Evolutionary conservation across 2,797 vertebrate genomes (phyloP).

Genomic region (Acrossocheilus fasciatus): DNA sequence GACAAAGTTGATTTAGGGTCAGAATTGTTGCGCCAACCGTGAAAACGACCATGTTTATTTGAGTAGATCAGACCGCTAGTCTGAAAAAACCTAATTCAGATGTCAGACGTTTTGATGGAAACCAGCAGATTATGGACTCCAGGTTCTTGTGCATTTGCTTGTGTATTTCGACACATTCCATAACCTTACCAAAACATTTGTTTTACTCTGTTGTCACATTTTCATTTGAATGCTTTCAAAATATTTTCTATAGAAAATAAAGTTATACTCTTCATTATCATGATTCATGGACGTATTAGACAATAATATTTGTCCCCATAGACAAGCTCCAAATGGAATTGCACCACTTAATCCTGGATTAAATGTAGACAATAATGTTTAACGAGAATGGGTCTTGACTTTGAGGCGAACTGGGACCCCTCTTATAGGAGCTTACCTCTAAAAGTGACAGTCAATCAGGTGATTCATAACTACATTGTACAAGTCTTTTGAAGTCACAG

Average conservation of each 20-base stretch:
- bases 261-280: not conserved
- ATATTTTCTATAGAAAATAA: not conserved
- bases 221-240: not conserved
- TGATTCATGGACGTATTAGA: not conserved
- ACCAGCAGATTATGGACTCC: not conserved
- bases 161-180: not conserved
- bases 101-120: constrained; percentile 3
- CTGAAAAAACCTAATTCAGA: not conserved
- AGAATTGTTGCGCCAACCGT: not conserved
- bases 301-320: not conserved
- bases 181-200: not conserved
- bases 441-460: not conserved
- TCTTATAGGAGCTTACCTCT: not conserved
- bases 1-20: not conserved
- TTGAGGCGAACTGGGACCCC: not conserved
- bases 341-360: not conserved
- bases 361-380: not conserved
- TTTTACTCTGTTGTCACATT: not conserved
- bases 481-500: not conserved
- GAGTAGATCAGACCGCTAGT: not conserved
- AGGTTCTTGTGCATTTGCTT: not conserved
- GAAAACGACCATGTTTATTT: constrained; percentile 3
- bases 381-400: not conserved
- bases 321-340: not conserved
- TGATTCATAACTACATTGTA: constrained; percentile 8